Evolutionary conservation across 2,797 vertebrate species (phyloP).

Genomic region (Tenualosa ilisha): DNA sequence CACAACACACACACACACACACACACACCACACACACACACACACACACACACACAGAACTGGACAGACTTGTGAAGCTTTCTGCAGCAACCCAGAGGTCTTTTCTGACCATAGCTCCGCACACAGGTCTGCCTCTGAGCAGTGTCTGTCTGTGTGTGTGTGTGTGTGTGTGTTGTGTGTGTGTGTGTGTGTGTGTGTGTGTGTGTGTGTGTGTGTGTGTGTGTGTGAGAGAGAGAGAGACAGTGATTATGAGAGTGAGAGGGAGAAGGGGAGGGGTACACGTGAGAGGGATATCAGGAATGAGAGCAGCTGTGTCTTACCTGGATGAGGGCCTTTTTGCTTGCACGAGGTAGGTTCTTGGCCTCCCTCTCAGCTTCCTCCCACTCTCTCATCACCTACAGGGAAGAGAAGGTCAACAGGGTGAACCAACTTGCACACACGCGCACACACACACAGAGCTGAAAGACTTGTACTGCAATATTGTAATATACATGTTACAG

Average conservation of each 20-base stretch:
- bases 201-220: neutral
- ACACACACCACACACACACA: no score
- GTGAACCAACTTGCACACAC: neutral
- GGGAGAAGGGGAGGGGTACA: no score
- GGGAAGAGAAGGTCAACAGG: neutral
- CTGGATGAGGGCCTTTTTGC: constrained; percentile 98
- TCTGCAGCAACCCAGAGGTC: neutral
- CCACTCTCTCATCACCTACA: constrained; percentile 98
- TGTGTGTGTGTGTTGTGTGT: neutral
- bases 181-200: neutral
- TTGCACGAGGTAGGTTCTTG: constrained; percentile 91
- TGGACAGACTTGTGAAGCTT: neutral
- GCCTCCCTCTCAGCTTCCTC: constrained; percentile 94
- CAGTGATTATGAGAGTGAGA: no score
- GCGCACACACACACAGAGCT: neutral
- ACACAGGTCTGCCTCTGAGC: neutral
- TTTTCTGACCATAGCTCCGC: neutral
- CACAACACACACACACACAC: no score
- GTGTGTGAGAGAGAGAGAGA: neutral
- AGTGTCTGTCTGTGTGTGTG: neutral
- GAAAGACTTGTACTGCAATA: neutral
- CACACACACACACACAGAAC: neutral
- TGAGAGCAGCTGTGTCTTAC: constrained; percentile 63
- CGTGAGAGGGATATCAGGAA: neutral
- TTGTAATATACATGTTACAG: neutral